Conservation (phyloP, 1,140 invertebrate genomes). For the Cryptotermes secundus region DNA sequence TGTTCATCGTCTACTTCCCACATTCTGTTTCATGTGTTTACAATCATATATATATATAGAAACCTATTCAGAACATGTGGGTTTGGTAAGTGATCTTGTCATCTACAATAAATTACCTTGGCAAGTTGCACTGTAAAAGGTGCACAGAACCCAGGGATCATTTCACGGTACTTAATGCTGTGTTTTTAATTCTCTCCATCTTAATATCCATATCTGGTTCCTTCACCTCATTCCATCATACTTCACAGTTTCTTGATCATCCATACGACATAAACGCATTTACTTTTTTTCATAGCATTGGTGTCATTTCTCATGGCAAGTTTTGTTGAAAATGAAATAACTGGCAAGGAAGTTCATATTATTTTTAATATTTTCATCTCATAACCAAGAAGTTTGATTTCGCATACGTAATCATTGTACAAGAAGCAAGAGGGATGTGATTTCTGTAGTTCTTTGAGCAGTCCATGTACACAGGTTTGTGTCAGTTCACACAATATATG, state of each 20-base stretch:
- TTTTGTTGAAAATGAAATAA: background rate
- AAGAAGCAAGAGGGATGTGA: background rate
- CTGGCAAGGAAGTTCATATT: background rate
- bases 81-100: slow-evolving; percentile 6
- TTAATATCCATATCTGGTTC: background rate
- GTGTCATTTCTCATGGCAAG: background rate
- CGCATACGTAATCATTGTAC: background rate
- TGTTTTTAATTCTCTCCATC: background rate
- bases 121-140: background rate
- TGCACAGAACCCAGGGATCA: background rate
- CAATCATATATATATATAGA: background rate
- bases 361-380: background rate
- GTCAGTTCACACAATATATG: background rate
- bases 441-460: slow-evolving; percentile 10
- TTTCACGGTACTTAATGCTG: background rate
- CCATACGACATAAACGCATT: background rate
- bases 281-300: background rate
- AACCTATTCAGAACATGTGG: background rate
- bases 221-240: slow-evolving; percentile 13
- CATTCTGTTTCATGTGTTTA: background rate
- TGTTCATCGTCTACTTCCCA: slow-evolving; percentile 4
- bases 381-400: slow-evolving; percentile 4
- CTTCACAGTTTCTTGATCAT: background rate
- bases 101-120: slow-evolving; percentile 7
- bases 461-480: background rate